Percentiles rank a stretch among this genome's conserved stretches.
These are phyloP conservation scores for Cheilosia grossa DNA, from an alignment of 2,888 invertebrate genomes.

Conservation along the genomic window DNA sequence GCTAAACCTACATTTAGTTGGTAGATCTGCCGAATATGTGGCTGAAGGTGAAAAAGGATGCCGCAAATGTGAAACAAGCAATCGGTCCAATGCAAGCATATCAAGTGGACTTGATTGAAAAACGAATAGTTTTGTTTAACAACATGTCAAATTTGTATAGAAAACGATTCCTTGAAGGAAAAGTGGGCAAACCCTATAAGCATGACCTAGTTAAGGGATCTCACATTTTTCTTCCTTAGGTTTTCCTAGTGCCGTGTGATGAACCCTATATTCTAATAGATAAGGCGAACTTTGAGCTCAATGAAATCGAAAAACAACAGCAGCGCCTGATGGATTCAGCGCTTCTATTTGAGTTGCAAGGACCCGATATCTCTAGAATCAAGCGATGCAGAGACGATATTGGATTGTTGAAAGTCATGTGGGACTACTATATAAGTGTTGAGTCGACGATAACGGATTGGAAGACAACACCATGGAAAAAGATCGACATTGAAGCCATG, in stretches of 20 bases:
- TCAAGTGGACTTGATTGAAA: conserved; percentile 94
- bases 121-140: conserved; percentile 91
- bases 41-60: conserved; percentile 92
- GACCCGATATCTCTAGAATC: conserved; percentile 92
- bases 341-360: conserved; percentile 92
- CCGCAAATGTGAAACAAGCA: conserved; percentile 91
- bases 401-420: conserved; percentile 90
- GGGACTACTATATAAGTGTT: conserved; percentile 95
- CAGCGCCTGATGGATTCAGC: conserved; percentile 89
- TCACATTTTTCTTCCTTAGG: conserved; percentile 78
- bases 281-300: conserved; percentile 87
- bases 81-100: conserved; percentile 94
- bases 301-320: conserved; percentile 88
- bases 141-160: conserved; percentile 90
- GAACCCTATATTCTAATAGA: conserved; percentile 89
- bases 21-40: conserved; percentile 94
- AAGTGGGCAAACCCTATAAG: conserved; percentile 63
- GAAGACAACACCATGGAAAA: conserved; percentile 97
- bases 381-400: conserved; percentile 90
- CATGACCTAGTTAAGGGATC: no score
- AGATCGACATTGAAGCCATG: conserved; percentile 96
- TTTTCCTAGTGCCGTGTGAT: conserved; percentile 87
- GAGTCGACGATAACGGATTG: conserved; percentile 93
- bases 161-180: conserved; percentile 87
- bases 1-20: conserved; percentile 81